phyloP scores from a whole-genome alignment of 1,140 invertebrate species.

The Dinothrombium tinctorium region DNA sequence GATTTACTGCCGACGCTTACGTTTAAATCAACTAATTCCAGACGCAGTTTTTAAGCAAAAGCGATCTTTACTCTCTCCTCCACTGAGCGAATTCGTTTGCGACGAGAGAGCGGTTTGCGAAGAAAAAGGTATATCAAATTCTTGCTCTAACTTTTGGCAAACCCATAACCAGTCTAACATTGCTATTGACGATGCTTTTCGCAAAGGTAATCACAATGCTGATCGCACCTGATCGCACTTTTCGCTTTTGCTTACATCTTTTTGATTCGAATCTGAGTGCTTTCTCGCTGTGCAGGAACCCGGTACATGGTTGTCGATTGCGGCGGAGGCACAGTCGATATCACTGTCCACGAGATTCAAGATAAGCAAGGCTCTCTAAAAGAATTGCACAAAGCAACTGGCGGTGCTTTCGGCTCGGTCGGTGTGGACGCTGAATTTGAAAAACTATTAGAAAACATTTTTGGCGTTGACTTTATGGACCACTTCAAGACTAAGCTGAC shows the following conservation, averaged over 20 bases:
- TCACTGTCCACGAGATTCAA: slow-evolving; percentile 33
- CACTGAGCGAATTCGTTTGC: background rate
- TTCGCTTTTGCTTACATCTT: too few species aligned
- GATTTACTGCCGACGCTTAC: slow-evolving; percentile 30
- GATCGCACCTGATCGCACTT: background rate
- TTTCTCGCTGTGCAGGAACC: slow-evolving; percentile 20
- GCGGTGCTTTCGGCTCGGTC: slow-evolving; percentile 30
- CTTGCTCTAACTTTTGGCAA: background rate
- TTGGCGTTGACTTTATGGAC: slow-evolving; percentile 28
- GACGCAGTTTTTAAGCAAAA: slow-evolving; percentile 14
- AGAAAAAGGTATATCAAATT: slow-evolving; percentile 5
- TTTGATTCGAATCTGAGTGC: background rate
- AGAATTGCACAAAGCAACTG: slow-evolving; percentile 34
- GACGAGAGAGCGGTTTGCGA: background rate
- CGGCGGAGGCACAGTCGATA: slow-evolving; percentile 37
- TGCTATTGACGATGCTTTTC: background rate
- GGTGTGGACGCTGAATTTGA: slow-evolving; percentile 32
- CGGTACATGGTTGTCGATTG: slow-evolving; percentile 35
- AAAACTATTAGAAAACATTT: slow-evolving; percentile 26
- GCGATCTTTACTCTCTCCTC: background rate
- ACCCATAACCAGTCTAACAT: background rate
- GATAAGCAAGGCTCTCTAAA: slow-evolving; percentile 24
- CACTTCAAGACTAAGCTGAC: slow-evolving; percentile 28
- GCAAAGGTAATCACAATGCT: slow-evolving; percentile 1
- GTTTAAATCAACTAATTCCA: slow-evolving; percentile 27